phyloP scores from a whole-genome alignment of 2,113 vertebrate genomes.

The Epinephelus cyanopodus region DNA sequence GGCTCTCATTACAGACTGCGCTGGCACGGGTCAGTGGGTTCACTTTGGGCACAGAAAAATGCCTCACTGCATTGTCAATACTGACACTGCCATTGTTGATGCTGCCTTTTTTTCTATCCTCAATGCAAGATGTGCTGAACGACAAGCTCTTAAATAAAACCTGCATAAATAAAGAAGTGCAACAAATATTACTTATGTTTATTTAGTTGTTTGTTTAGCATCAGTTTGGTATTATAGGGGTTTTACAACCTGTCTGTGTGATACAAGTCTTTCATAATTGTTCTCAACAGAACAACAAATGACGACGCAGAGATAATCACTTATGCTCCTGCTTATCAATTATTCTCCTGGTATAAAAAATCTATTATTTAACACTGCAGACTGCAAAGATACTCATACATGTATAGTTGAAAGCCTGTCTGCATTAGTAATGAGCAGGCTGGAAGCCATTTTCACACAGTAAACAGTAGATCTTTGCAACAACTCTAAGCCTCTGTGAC shows the following conservation, averaged over 20 bases:
- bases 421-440: slow-evolving; percentile 36
- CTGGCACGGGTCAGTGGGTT: slow-evolving; percentile 67
- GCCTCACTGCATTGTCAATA: slow-evolving; percentile 52
- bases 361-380: slow-evolving; percentile 51
- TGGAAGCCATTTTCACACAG: slow-evolving; percentile 19
- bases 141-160: not conserved
- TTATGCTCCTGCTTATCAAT: slow-evolving; percentile 11
- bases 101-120: slow-evolving; percentile 26
- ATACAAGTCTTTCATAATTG: not conserved
- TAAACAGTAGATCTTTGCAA: slow-evolving; percentile 32
- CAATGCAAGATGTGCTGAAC: slow-evolving; percentile 19
- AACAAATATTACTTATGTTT: not conserved
- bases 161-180: not conserved
- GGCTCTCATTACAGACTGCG: slow-evolving; percentile 47
- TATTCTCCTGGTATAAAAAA: slow-evolving; percentile 41
- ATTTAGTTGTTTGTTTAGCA: not conserved
- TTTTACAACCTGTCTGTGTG: not conserved
- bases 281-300: slow-evolving; percentile 16
- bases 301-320: slow-evolving; percentile 13
- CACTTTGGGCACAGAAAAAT: slow-evolving; percentile 47
- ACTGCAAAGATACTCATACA: slow-evolving; percentile 27
- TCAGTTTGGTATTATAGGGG: not conserved
- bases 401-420: slow-evolving; percentile 45
- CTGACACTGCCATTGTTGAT: slow-evolving; percentile 31
- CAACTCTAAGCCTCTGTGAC: not conserved